These are phyloP conservation scores for Scolopax rusticola DNA, from an alignment of 2,797 vertebrate species.

Conservation along the genomic window DNA sequence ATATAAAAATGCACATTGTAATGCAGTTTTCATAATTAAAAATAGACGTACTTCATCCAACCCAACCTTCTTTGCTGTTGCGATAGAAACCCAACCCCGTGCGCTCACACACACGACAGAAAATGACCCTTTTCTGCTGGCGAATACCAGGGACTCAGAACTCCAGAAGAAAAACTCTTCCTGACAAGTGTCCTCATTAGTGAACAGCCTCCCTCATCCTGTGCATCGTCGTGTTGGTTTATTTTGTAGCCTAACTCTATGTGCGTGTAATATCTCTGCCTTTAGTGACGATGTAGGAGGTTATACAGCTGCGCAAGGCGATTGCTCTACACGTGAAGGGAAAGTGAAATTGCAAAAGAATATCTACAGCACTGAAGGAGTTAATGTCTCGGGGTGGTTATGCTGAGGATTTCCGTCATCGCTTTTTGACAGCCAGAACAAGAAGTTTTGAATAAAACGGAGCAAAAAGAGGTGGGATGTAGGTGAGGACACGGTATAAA, in stretches of 20 bases:
- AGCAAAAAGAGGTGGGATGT: background rate
- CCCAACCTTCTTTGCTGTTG: slow-evolving; percentile 58
- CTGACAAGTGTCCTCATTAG: background rate
- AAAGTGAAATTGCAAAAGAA: slow-evolving; percentile 9
- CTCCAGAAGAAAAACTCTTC: slow-evolving; percentile 23
- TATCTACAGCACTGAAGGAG: slow-evolving; percentile 16
- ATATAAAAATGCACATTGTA: slow-evolving; percentile 79
- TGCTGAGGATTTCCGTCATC: background rate
- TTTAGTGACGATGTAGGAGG: slow-evolving; percentile 36
- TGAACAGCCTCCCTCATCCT: slow-evolving; percentile 35
- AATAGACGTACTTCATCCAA: slow-evolving; percentile 71
- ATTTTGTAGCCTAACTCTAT: slow-evolving; percentile 35
- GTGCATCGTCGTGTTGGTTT: background rate
- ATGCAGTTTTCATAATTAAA: slow-evolving; percentile 75
- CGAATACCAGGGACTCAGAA: slow-evolving; percentile 13
- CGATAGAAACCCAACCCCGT: slow-evolving; percentile 63
- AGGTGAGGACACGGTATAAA: slow-evolving; percentile 42
- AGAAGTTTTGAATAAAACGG: background rate
- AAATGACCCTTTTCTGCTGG: slow-evolving; percentile 52
- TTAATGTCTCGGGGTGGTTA: background rate
- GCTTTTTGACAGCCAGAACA: slow-evolving; percentile 40
- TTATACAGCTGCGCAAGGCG: slow-evolving; percentile 30
- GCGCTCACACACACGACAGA: slow-evolving; percentile 54
- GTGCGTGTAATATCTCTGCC: slow-evolving; percentile 41
- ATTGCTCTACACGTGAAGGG: slow-evolving; percentile 41